Base-by-base conservation (phyloP, 2,888 invertebrate genomes). In the Hypolimnas misippus region DNA sequence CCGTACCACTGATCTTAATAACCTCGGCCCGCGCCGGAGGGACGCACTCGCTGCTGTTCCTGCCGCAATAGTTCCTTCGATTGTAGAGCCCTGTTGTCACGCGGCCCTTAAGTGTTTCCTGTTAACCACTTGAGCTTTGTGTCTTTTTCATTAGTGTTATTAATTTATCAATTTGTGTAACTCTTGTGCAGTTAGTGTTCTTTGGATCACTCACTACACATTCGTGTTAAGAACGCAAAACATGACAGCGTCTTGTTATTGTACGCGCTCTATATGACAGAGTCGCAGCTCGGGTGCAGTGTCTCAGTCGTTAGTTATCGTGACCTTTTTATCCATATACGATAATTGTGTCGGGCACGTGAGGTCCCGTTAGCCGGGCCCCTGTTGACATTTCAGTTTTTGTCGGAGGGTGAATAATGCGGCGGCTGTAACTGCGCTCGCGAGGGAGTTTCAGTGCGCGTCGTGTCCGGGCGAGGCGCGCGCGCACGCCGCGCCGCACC, bases 371-470 rank as follows among this genome's bases (percentile, higher is more conserved):
- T 74, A 72, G 55, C 52, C 58, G 50, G 33, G 44, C 66, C 66
- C 69, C 72, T 75, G 73, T 75, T 87, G 87, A 87, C 87, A 84
- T 87, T 87, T 85, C 68, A 73, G 74, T 84, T 83, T 83, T 86
- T 82, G 53, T 62, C 73, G 58, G 52, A 63, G 69, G 69, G 69
- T 75, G 81, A 79, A 78, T 82, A 84, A 78, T 77, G 73, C 69
- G 67, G 65, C 68, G 63, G 62, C 67, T 73, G 75, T 75, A 74
- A 76, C 70, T 71, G 77, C 74, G 77, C 76, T 73, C 73, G 21
- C 6, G 63, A 62, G 42, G 52, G 56, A 50, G 63, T 71, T 72
- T 61, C 50, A 73, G 71, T 73, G 69, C 62, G 64, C 52, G 58
- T 51, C 59, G 64, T 53, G 61, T 54, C 25, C 55, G 50, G 55